phyloP scores from a whole-genome alignment of 2,888 invertebrate genomes.

The Agriotes lineatus region DNA sequence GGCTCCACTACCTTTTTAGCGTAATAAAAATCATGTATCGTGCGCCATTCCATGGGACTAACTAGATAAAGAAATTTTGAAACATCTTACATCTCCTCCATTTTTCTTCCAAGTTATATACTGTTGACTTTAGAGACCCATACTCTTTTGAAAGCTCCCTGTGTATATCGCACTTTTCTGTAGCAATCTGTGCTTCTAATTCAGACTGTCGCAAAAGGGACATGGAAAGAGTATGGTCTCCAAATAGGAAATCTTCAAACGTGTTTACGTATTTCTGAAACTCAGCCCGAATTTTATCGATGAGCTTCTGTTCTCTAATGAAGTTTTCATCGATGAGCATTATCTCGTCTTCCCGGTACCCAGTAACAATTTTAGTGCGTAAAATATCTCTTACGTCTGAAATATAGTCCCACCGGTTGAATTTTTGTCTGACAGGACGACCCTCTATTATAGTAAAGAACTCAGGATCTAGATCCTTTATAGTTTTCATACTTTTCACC shows the following conservation, averaged over 20 bases:
- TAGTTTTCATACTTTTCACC: conserved; percentile 67
- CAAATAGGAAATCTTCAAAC: conserved; percentile 73
- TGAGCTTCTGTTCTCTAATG: conserved; percentile 68
- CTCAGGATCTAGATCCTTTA: conserved; percentile 75
- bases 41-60: conserved; percentile 74
- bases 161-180: conserved; percentile 65
- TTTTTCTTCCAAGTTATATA: conserved; percentile 74
- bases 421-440: conserved; percentile 71
- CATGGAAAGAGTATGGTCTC: conserved; percentile 74
- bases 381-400: conserved; percentile 63
- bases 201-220: conserved; percentile 69
- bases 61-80: conserved; percentile 77
- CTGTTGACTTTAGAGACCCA: conserved; percentile 61
- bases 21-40: conserved; percentile 65
- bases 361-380: conserved; percentile 64
- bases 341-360: conserved; percentile 63
- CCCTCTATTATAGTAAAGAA: conserved; percentile 75
- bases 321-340: conserved; percentile 70
- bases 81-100: conserved; percentile 75
- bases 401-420: conserved; percentile 72
- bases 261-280: conserved; percentile 69
- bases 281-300: conserved; percentile 66
- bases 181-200: conserved; percentile 64
- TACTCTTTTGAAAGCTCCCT: conserved; percentile 65
- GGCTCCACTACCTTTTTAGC: conserved; percentile 37